Evolutionary conservation across 2,797 vertebrate genomes (phyloP).

Genomic region (Synaphobranchus kaupii): DNA sequence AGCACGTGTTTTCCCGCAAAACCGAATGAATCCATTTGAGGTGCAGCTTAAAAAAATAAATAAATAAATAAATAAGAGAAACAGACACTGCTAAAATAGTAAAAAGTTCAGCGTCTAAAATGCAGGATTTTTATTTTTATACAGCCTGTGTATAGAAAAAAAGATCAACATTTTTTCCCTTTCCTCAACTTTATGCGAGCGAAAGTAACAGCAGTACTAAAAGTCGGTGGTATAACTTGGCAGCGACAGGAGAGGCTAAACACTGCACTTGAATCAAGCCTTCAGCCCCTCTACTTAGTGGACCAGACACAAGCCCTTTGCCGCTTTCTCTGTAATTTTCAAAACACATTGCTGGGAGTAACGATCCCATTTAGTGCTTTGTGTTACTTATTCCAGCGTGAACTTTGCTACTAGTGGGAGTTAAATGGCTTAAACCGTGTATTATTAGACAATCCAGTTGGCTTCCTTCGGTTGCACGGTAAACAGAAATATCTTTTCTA

Average conservation of each 20-base stretch:
- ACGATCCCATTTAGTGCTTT: conserved; percentile 59
- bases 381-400: conserved; percentile 61
- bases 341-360: conserved; percentile 61
- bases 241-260: conserved; percentile 63
- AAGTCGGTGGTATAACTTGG: conserved; percentile 67
- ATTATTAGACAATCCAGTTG: conserved; percentile 58
- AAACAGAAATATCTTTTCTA: conserved; percentile 31
- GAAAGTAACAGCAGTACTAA: conserved; percentile 60
- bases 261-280: conserved; percentile 55
- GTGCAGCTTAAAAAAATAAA: conserved; percentile 27
- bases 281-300: conserved; percentile 66
- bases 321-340: conserved; percentile 64
- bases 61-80: conserved; percentile 37
- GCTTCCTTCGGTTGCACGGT: conserved; percentile 23
- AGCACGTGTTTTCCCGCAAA: conserved; percentile 42
- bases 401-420: conserved; percentile 64
- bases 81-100: conserved; percentile 47
- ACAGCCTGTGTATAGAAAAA: conserved; percentile 24
- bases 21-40: conserved; percentile 42
- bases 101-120: conserved; percentile 20
- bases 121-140: conserved; percentile 34
- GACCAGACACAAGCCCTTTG: conserved; percentile 72
- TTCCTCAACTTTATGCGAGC: conserved; percentile 39
- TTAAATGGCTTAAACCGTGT: conserved; percentile 59
- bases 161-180: conserved; percentile 17